Base-by-base conservation (phyloP, 1,140 invertebrate genomes). In the Thaumetopoea pityocampa region DNA sequence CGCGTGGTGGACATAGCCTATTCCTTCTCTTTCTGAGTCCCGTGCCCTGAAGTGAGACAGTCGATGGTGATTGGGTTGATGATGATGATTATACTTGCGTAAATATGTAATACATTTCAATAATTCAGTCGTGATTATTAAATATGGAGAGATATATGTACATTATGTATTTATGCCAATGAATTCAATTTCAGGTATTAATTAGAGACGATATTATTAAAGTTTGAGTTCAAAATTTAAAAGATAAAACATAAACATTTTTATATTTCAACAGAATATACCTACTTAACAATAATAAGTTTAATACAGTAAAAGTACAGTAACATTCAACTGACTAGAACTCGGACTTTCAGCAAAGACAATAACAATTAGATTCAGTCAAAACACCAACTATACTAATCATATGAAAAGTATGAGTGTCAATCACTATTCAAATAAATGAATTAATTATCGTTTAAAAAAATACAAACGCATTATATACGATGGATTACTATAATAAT, bases 261-360 rank as follows among this genome's bases (percentile, higher is more conserved):
- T 45, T 49, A 33, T 32, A 24, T 53, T 23, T 30, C 24, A 49
- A 40, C 37, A 34, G 22, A 45, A 52, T 28, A 24, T 27, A 37
- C 43, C 1, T n/a, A 10, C 23, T 38, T 35, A 46, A 58, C 38
- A 44, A 38, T 35, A 27, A n/a, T n/a, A n/a, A n/a, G n/a, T n/a
- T n/a, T 34, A 42, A 38, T 46, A 12, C 22, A 49, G 27, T 16
- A 44, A 52, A 58, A 47, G 36, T 57, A 61, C 66, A 67, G 62
- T 66, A 70, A 68, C 56, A 64, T 42, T 64, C 47, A 37, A 45
- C 45, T 46, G 58, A 67, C 66, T 63, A 68, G 51, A 61, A 37
- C 50, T 64, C 59, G 67, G 67, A 70, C 67, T 72, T 67, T 64
- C 63, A 57, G 60, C 60, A 54, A 58, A 49, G 33, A 56, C 52